Evolutionary conservation across 2,888 invertebrate genomes (phyloP).

Genomic region (Crioceris asparagi): DNA sequence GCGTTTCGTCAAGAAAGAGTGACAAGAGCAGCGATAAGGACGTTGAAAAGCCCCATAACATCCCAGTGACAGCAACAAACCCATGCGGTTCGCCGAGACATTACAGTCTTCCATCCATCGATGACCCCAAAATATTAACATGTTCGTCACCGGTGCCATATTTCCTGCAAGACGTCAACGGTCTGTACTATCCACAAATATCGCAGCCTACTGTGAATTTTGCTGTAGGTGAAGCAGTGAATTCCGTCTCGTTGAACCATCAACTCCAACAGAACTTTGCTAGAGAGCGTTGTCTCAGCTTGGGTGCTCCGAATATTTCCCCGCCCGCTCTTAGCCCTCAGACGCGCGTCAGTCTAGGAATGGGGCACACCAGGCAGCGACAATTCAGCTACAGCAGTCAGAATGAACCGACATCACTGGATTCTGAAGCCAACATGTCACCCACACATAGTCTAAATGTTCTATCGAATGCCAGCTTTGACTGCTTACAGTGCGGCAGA

Average conservation of each 20-base stretch:
- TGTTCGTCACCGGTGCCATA: constrained; percentile 37
- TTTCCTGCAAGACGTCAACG: constrained; percentile 33
- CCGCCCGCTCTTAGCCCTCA: constrained; percentile 50
- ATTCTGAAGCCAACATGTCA: constrained; percentile 39
- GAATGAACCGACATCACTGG: constrained; percentile 57
- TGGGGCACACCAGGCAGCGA: constrained; percentile 36
- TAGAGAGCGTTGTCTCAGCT: constrained; percentile 50
- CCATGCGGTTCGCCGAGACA: constrained; percentile 38
- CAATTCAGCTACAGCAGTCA: constrained; percentile 66
- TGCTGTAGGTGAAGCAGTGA: constrained; percentile 55
- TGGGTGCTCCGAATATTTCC: constrained; percentile 39
- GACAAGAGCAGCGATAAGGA: constrained; percentile 11
- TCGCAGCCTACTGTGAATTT: constrained; percentile 46
- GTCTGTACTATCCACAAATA: constrained; percentile 32
- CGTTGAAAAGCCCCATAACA: constrained; percentile 7
- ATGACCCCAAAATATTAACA: constrained; percentile 39
- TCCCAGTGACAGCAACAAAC: constrained; percentile 11
- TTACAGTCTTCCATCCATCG: constrained; percentile 58
- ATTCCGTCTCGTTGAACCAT: constrained; percentile 29
- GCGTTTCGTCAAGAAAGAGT: constrained; percentile 13
- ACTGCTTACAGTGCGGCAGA: constrained; percentile 45
- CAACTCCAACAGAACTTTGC: constrained; percentile 24
- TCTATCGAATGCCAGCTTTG: constrained; percentile 40
- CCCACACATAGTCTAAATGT: constrained; percentile 42
- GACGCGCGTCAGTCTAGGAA: constrained; percentile 49